These are phyloP conservation scores for Neofelis nebulosa DNA, from an alignment of 2,113 vertebrate genomes.

Conservation along the genomic window DNA sequence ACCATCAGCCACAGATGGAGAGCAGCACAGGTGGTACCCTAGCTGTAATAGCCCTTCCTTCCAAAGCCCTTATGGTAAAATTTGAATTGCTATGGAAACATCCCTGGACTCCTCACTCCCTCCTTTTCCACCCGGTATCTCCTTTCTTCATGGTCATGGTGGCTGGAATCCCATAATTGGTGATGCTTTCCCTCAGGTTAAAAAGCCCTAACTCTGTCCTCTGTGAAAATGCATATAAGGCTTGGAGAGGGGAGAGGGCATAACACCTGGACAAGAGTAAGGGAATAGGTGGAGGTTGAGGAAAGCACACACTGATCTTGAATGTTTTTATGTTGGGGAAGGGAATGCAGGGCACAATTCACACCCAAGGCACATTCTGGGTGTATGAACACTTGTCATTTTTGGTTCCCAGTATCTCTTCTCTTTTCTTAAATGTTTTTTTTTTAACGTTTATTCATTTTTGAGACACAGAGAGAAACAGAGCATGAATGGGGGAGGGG, in stretches of 20 bases:
- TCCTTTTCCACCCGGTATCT: background rate
- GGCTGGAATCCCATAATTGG: background rate
- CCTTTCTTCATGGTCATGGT: background rate
- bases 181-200: background rate
- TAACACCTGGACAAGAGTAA: fast-evolving
- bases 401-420: background rate
- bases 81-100: background rate
- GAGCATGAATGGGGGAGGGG: too few relatives aligned
- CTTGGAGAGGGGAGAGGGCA: background rate
- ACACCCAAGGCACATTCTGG: background rate
- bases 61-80: background rate
- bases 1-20: background rate
- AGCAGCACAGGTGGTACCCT: background rate
- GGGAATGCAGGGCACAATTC: too few relatives aligned
- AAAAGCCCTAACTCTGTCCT: background rate
- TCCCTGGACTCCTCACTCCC: background rate
- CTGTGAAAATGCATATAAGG: background rate
- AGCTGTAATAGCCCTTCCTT: background rate
- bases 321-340: background rate
- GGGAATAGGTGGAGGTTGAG: background rate
- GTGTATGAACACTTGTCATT: background rate
- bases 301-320: background rate
- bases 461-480: too few relatives aligned
- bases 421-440: background rate
- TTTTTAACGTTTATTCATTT: too few relatives aligned